These are phyloP conservation scores for Reticulitermes lucifugus DNA, from an alignment of 2,888 invertebrate species.

Conservation along the genomic window DNA sequence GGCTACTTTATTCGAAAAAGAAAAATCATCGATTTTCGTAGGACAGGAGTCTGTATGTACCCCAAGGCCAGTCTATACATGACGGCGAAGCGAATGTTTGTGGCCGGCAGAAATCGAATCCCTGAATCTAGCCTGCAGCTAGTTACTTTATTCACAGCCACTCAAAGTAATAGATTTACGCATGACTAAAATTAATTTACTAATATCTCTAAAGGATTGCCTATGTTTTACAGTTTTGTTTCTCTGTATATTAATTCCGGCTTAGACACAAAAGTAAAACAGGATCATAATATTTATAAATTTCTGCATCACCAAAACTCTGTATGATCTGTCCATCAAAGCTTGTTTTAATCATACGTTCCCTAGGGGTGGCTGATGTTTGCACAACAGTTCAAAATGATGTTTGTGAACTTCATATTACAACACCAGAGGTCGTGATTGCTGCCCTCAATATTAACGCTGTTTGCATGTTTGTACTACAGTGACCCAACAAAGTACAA, in stretches of 20 bases:
- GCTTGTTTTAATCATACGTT: conserved; percentile 17
- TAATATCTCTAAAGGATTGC: neutral
- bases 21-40: too few relatives aligned
- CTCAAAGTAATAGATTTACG: neutral
- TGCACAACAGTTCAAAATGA: conserved; percentile 24
- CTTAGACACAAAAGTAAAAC: neutral
- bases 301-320: neutral
- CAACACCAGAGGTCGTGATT: conserved; percentile 21
- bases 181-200: neutral
- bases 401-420: conserved; percentile 29
- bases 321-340: neutral
- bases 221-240: too few relatives aligned
- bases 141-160: neutral
- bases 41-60: too few relatives aligned
- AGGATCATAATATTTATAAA: neutral
- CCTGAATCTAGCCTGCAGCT: neutral
- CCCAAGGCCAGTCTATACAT: too few relatives aligned
- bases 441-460: neutral
- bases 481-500: conserved; percentile 5
- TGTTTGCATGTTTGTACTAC: conserved; percentile 7
- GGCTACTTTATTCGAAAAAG: too few relatives aligned
- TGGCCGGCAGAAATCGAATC: neutral
- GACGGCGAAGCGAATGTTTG: too few relatives aligned
- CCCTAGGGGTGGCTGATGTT: neutral
- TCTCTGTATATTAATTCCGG: neutral